phyloP scores from a whole-genome alignment of 2,113 vertebrate genomes.

The Atlantisia rogersi region DNA sequence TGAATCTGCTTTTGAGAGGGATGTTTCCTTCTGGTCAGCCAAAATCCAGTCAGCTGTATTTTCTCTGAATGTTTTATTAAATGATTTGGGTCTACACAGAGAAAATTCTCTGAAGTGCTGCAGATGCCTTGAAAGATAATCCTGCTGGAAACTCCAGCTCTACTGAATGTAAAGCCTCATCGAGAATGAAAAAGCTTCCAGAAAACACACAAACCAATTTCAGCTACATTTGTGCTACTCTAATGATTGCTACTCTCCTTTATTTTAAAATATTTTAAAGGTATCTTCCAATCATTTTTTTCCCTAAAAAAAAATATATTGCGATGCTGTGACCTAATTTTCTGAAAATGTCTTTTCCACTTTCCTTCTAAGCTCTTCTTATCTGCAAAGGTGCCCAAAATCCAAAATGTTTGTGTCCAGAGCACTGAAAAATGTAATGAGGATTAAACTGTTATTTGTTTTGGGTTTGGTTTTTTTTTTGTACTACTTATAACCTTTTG shows the following conservation, averaged over 20 bases:
- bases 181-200: neutral
- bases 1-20: neutral
- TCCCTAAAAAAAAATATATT: neutral
- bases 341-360: neutral
- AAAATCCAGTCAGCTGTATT: neutral
- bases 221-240: neutral
- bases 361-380: neutral
- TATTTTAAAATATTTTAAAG: neutral
- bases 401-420: neutral
- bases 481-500: neutral
- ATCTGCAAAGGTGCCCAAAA: neutral
- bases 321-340: neutral
- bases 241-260: neutral
- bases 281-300: neutral
- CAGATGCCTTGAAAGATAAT: neutral
- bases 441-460: neutral
- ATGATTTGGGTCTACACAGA: neutral
- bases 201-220: neutral
- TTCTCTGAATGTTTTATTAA: neutral
- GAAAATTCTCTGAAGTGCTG: neutral
- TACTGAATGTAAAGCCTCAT: neutral
- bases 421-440: neutral
- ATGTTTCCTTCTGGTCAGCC: neutral
- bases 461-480: neutral
- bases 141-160: neutral